These are phyloP conservation scores for Platichthys stellatus DNA, from an alignment of 2,113 vertebrate genomes.

Conservation along the genomic window DNA sequence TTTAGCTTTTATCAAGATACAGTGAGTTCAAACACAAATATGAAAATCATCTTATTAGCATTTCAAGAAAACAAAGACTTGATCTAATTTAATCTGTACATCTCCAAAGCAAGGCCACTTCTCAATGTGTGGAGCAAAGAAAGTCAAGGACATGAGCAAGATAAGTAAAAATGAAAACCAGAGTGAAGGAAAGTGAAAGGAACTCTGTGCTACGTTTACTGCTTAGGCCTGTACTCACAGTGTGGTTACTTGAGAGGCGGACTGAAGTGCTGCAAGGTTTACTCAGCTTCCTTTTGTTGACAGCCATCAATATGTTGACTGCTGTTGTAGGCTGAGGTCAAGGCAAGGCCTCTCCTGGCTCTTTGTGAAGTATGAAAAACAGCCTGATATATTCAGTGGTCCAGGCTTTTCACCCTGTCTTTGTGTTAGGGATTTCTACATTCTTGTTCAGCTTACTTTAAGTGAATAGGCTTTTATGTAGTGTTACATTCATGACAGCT, in stretches of 20 bases:
- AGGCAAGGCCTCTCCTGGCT: conserved; percentile 52
- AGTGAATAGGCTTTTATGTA: conserved; percentile 30
- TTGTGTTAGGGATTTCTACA: conserved; percentile 33
- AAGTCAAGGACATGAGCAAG: conserved; percentile 11
- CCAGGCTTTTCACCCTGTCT: conserved; percentile 38
- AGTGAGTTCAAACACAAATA: conserved; percentile 20
- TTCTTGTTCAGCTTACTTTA: conserved; percentile 40
- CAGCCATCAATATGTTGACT: conserved; percentile 59
- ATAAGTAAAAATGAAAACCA: conserved; percentile 11
- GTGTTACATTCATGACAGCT: conserved; percentile 20
- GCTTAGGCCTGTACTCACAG: conserved; percentile 15
- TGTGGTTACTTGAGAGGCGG: conserved; percentile 53
- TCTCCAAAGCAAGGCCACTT: conserved; percentile 44
- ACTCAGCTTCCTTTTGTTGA: conserved; percentile 57
- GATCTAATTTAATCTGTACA: conserved; percentile 43
- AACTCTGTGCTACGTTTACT: conserved; percentile 8
- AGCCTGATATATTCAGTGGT: conserved; percentile 49
- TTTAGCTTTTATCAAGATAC: conserved; percentile 25
- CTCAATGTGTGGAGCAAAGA: conserved; percentile 30
- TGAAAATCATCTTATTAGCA: conserved; percentile 32
- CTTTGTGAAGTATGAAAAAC: conserved; percentile 52
- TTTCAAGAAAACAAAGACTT: conserved; percentile 54
- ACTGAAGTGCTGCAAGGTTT: conserved; percentile 61
- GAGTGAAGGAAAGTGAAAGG: conserved; percentile 22
- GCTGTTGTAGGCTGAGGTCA: conserved; percentile 67